These are phyloP conservation scores for Aphis craccivora DNA, from an alignment of 1,140 invertebrate species.

Conservation along the genomic window DNA sequence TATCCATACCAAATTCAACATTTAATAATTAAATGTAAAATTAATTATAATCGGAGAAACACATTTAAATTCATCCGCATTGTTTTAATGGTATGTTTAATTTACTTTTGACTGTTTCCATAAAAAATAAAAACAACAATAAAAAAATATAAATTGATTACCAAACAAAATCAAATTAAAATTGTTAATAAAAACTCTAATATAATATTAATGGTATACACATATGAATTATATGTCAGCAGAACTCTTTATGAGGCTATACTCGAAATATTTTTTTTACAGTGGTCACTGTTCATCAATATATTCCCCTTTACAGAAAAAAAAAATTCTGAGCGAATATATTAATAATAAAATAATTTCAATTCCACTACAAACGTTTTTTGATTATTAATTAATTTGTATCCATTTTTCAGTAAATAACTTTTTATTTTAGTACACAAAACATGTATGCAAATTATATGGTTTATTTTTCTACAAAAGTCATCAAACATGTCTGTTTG, in stretches of 20 bases:
- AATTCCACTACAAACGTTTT: conserved; percentile 8
- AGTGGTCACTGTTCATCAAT: conserved; percentile 34
- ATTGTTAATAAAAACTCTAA: conserved; percentile 5
- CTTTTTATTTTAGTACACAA: background rate
- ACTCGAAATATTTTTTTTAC: background rate
- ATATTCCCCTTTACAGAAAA: conserved; percentile 9
- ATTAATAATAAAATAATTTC: conserved; percentile 25
- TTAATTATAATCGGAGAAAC: background rate
- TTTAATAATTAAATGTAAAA: background rate
- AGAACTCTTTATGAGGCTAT: background rate
- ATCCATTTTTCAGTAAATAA: background rate
- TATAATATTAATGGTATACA: conserved; percentile 2
- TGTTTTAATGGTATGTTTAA: background rate
- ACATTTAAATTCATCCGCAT: background rate
- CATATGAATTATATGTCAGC: background rate
- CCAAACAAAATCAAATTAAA: conserved; percentile 20
- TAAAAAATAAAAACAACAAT: background rate
- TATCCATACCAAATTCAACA: background rate
- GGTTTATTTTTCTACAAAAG: background rate
- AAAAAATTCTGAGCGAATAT: background rate
- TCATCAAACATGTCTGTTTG: background rate
- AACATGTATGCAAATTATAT: background rate
- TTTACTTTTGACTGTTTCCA: background rate
- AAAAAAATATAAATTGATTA: conserved; percentile 31
- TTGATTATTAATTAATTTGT: conserved; percentile 33